phyloP scores from a whole-genome alignment of 1,140 invertebrate genomes.

The Plectus sambesii region DNA sequence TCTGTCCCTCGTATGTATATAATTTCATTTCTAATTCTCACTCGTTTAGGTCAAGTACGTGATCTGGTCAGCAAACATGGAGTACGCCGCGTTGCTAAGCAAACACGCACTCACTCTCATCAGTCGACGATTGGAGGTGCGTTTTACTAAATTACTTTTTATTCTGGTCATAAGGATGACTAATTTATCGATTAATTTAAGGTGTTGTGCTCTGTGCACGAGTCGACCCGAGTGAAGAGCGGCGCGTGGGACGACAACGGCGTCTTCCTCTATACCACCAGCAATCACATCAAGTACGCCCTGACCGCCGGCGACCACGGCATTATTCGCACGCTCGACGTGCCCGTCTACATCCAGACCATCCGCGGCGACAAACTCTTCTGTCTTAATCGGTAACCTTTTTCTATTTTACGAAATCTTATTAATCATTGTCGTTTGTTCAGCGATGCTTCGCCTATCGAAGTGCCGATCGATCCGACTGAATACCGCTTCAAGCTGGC shows the following conservation, averaged over 20 bases:
- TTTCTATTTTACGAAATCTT: constrained; percentile 40
- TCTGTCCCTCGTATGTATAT: constrained; percentile 17
- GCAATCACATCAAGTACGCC: constrained; percentile 92
- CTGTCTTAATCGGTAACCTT: constrained; percentile 83
- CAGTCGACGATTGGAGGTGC: constrained; percentile 36
- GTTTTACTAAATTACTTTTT: constrained; percentile 14
- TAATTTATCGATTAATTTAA: constrained; percentile 53
- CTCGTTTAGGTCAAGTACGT: constrained; percentile 75
- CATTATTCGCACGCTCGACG: constrained; percentile 89
- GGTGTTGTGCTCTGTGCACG: constrained; percentile 77
- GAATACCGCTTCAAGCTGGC: constrained; percentile 98
- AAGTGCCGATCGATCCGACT: constrained; percentile 84
- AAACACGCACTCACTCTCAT: constrained; percentile 61
- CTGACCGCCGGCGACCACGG: constrained; percentile 91
- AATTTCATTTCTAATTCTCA: constrained; percentile 6
- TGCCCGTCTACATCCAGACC: constrained; percentile 88
- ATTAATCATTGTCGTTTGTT: constrained; percentile 6
- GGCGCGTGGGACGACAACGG: constrained; percentile 95
- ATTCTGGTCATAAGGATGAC: too few species aligned
- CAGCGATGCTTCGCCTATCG: constrained; percentile 49
- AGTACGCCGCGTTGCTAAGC: constrained; percentile 76
- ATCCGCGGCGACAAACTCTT: constrained; percentile 81
- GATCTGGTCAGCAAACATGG: constrained; percentile 91
- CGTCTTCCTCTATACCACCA: constrained; percentile 96
- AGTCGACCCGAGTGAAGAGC: constrained; percentile 89